Conservation (phyloP, 35 echinoderm and acorn worm species). For the Apostichopus parvimensis region DNA sequence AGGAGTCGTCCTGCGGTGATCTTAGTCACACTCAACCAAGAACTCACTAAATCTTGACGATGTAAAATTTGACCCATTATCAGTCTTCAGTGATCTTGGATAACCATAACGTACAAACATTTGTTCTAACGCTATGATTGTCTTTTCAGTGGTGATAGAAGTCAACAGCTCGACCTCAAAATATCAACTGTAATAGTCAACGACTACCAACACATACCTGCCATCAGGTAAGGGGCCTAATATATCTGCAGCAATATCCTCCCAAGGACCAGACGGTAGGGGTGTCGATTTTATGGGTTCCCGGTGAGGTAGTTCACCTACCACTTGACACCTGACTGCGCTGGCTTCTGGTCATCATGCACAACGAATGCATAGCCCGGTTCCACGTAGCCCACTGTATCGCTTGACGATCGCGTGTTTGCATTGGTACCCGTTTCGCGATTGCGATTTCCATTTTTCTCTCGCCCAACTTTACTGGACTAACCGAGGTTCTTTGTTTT, state of each 20-base stretch:
- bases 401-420: no score
- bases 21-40: background rate
- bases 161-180: conserved; percentile 47
- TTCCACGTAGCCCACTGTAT: no score
- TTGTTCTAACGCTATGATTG: background rate
- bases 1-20: background rate
- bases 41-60: background rate
- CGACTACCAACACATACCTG: conserved; percentile 62
- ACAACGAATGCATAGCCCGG: background rate
- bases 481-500: background rate
- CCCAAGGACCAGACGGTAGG: conserved; percentile 49
- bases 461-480: background rate
- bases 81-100: conserved; percentile 13
- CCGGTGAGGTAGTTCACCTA: background rate
- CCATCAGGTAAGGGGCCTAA: conserved; percentile 65
- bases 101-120: conserved; percentile 6
- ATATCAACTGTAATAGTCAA: conserved; percentile 75
- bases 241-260: conserved; percentile 60
- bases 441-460: background rate
- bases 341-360: background rate
- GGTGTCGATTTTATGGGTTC: conserved; percentile 52
- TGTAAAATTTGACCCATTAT: background rate
- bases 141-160: background rate
- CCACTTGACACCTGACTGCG: background rate
- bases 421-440: background rate